Evolutionary conservation across 92 coral and sea anemone species (phyloP).

Genomic region (Zoanthus solanderi): DNA sequence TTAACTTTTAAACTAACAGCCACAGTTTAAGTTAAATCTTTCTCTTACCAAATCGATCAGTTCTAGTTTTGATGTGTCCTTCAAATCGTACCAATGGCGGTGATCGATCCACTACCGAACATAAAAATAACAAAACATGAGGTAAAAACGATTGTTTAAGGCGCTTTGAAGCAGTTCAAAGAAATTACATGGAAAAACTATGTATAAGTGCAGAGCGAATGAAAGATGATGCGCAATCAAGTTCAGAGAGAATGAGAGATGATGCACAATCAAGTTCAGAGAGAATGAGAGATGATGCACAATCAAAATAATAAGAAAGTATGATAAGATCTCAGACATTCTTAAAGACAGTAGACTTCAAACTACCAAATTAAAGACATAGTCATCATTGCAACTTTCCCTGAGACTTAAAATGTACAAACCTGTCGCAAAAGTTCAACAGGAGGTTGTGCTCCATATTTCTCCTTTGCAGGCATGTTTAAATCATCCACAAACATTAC

Average conservation of each 20-base stretch:
- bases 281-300: too few relatives aligned
- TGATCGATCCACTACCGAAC: constrained; percentile 87
- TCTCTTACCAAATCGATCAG: constrained; percentile 87
- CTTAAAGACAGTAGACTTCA: too few relatives aligned
- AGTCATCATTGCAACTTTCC: neutral
- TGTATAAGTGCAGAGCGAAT: too few relatives aligned
- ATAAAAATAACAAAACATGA: neutral
- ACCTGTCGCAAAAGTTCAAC: constrained; percentile 96
- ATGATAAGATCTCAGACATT: too few relatives aligned
- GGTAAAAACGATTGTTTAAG: neutral
- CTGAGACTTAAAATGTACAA: neutral
- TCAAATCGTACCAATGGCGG: constrained; percentile 96
- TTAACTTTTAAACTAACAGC: too few relatives aligned
- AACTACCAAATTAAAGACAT: neutral
- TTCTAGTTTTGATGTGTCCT: constrained; percentile 95
- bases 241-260: too few relatives aligned
- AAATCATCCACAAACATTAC: constrained; percentile 98
- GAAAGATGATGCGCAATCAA: too few relatives aligned
- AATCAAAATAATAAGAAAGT: too few relatives aligned
- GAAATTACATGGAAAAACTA: neutral
- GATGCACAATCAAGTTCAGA: too few relatives aligned
- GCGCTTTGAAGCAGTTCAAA: neutral
- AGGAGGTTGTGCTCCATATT: constrained; percentile 99
- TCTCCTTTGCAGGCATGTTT: constrained; percentile 98
- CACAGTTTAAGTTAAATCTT: too few relatives aligned